These are phyloP conservation scores for Astreopora myriophthalma DNA, from an alignment of 64 coral and sea anemone genomes.

Conservation along the genomic window DNA sequence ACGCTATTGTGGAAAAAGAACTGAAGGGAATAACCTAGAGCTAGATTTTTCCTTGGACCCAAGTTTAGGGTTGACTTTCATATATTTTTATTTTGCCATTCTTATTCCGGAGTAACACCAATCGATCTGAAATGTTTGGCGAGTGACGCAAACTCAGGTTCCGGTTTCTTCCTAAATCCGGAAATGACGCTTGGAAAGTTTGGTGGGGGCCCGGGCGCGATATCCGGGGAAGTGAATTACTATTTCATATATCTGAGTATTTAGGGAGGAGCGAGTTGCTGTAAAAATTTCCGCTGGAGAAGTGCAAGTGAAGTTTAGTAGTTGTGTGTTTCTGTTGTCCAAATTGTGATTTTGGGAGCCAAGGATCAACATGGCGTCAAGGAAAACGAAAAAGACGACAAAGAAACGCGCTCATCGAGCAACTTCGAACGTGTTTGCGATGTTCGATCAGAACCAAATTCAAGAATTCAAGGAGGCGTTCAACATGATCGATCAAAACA, in stretches of 20 bases:
- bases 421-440: slow-evolving; percentile 75
- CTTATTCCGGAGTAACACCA: too few species aligned
- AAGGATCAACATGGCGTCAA: slow-evolving; percentile 42
- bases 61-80: too few species aligned
- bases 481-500: slow-evolving; percentile 81
- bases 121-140: too few species aligned
- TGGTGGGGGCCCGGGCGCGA: background rate
- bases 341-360: background rate
- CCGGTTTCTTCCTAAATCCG: background rate
- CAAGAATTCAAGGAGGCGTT: slow-evolving; percentile 80
- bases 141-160: background rate
- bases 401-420: slow-evolving; percentile 73
- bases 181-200: background rate
- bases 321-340: background rate
- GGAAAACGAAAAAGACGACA: slow-evolving; percentile 73
- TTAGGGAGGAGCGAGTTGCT: slow-evolving; percentile 8
- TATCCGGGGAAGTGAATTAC: background rate
- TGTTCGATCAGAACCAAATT: slow-evolving; percentile 79
- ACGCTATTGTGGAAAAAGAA: too few species aligned
- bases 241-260: background rate
- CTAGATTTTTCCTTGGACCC: too few species aligned
- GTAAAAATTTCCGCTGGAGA: background rate
- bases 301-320: background rate
- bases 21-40: too few species aligned
- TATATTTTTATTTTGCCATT: too few species aligned